Evolutionary conservation across 2,113 vertebrate species (phyloP).

Genomic region (Pseudonaja textilis): DNA sequence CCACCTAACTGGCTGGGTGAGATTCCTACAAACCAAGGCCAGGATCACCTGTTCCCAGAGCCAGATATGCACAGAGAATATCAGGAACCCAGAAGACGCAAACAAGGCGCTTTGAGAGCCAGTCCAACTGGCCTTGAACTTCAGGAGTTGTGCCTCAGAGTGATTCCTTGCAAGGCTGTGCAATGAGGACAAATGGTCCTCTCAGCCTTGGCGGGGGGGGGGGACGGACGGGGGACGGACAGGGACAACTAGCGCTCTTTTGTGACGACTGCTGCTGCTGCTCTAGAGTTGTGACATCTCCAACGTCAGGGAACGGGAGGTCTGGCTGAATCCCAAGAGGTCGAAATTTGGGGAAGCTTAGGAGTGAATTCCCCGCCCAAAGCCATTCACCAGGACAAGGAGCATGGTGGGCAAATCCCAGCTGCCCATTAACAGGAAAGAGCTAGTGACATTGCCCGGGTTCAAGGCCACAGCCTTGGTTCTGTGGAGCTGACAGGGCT

Average conservation of each 20-base stretch:
- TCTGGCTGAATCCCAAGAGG: neutral
- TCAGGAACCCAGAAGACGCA: neutral
- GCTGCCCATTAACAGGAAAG: neutral
- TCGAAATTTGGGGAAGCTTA: too few relatives aligned
- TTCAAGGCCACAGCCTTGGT: neutral
- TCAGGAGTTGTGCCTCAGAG: neutral
- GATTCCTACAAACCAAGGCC: constrained; percentile 51
- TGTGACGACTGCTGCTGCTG: neutral
- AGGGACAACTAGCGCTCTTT: neutral
- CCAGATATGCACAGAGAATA: neutral
- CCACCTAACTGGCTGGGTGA: constrained; percentile 53
- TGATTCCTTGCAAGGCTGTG: neutral
- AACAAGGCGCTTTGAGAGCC: neutral
- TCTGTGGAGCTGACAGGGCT: too few relatives aligned
- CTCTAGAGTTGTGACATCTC: neutral
- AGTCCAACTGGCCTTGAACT: neutral
- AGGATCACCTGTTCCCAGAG: constrained; percentile 21
- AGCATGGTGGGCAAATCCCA: accelerated
- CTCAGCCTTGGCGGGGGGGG: neutral
- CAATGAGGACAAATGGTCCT: neutral
- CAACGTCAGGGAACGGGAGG: too few relatives aligned
- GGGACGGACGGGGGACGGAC: accelerated
- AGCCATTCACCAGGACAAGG: neutral
- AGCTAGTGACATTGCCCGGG: neutral
- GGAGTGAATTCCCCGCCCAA: neutral